Evolutionary conservation across 2,888 invertebrate species (phyloP), one percentile per base, ranked within the genome.

Genomic region (Synanthedon tipuliformis): DNA sequence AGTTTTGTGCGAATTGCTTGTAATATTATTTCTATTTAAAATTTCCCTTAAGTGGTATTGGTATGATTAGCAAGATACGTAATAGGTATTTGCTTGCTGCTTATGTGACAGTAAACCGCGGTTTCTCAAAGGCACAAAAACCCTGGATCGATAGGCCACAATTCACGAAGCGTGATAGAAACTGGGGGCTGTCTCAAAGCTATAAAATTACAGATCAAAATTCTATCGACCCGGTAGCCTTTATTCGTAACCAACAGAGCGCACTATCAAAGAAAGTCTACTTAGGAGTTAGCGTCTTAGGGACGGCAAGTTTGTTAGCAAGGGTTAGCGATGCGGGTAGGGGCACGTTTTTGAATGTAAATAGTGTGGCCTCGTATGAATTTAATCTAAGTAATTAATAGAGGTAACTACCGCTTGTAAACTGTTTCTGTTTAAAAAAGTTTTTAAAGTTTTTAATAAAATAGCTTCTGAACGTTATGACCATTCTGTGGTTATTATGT

Each of bases 171-270:
- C 73, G 71, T 74, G 62, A 66, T 27, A 16, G 69, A 48, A 66
- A 68, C 80, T 81, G 70, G 72, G 80, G 80, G 76, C 75, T 73
- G 71, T 65, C 75, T 82, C 82, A 82, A 80, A 81, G 83, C 81
- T 84, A 86, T 87, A 87, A 86, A 86, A 87, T 87, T 86, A 86
- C 84, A 86, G 86, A 86, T 87, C 86, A 86, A 75, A 81, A 83
- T 81, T 82, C 81, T 77, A 83, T 86, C 84, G 82, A 84, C 81
- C 85, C 78, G 67, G 71, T 82, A 81, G 75, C 81, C 85, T 84
- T 85, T 86, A 85, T 86, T 78, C 81, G 65, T 64, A 79, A 70
- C 71, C 83, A 81, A 66, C 81, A 75, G 76, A 81, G 86, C 86
- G 85, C 72, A 84, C 85, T 87, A 87, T 87, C 86, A 86, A 87